A percentile compares a stretch with the other conserved stretches of the same genome.
Evolutionary conservation across 1,140 invertebrate genomes (phyloP).

Genomic region (Helicoverpa zea): DNA sequence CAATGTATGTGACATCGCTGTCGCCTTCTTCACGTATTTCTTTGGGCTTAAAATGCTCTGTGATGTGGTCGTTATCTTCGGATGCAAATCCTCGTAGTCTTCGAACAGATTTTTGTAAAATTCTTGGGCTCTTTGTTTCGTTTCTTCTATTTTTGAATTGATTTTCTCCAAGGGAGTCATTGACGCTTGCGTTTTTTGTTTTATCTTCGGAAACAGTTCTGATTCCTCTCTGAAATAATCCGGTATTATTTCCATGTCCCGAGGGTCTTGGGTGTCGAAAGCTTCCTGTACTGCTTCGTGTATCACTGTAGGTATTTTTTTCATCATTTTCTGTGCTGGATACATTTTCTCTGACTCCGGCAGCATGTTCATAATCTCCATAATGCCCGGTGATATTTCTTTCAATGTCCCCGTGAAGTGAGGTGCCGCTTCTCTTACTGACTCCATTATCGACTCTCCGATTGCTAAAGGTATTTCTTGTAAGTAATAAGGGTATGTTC

Average conservation of each 20-base stretch:
- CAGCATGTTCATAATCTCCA: constrained; percentile 79
- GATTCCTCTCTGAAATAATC: constrained; percentile 50
- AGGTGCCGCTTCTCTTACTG: constrained; percentile 78
- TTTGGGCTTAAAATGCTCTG: constrained; percentile 65
- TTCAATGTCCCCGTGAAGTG: constrained; percentile 78
- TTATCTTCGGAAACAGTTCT: constrained; percentile 30
- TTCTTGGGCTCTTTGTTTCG: constrained; percentile 74
- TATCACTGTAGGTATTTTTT: constrained; percentile 74
- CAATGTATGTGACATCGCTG: constrained; percentile 70
- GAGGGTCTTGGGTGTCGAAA: constrained; percentile 63
- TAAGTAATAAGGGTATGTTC: constrained; percentile 81
- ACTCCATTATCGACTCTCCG: constrained; percentile 80
- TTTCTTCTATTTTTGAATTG: constrained; percentile 74
- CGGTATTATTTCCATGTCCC: constrained; percentile 55
- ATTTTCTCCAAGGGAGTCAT: constrained; percentile 70
- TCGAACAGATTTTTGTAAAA: constrained; percentile 76
- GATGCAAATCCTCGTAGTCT: constrained; percentile 73
- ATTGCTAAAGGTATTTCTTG: constrained; percentile 82
- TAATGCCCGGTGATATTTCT: constrained; percentile 80
- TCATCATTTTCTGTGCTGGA: constrained; percentile 75
- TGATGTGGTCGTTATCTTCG: constrained; percentile 58
- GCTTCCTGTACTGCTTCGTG: constrained; percentile 79
- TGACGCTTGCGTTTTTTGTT: constrained; percentile 61
- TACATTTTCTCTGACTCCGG: constrained; percentile 67
- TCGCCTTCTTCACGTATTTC: constrained; percentile 72